Base-by-base conservation (phyloP, 2,888 invertebrate genomes). In the Melieria omissa region DNA sequence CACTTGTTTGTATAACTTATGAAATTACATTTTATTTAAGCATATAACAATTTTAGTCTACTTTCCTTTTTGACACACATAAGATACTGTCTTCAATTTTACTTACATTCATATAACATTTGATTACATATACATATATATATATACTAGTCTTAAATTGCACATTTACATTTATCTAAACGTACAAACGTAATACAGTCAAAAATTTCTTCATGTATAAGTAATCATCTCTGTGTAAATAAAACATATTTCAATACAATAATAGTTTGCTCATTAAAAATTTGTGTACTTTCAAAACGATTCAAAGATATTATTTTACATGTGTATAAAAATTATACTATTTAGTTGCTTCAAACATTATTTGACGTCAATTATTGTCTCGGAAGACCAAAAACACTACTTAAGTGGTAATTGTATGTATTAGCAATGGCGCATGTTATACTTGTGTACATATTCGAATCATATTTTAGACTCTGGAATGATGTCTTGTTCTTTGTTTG, bases 321-420 rank as follows among this genome's bases (percentile, higher is more conserved):
- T 29, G 29, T 29, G 29, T 29, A 29, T 29, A 29, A 29, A 45
- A 8, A 60, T 60, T 60, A 41, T 12, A 41, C 8, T 29, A 42
- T 42, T 65, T 58, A 54, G 45, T 52, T 44, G 29, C 52, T 64
- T 66, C 16, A 49, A 60, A 64, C 63, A 42, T 75, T 75, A 68
- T 75, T 79, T 81, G 81, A 79, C 80, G 75, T 77, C 78, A 79
- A 81, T 83, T 84, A 84, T 83, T 83, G 83, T 81, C 83, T 82
- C 83, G 84, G 82, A 83, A 84, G 84, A 83, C 81, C 78, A 79
- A 80, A 78, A 70, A 76, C 46, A 73, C 63, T 73, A 72, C 66
- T 67, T 64, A 73, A 65, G 78, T 44, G 5, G 5, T 16, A 55
- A 62, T 5, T 41, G 6, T 29, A 41, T 58, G 42, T 16, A 42